Evolutionary conservation across 2,888 invertebrate genomes (phyloP), one percentile per base, ranked within the genome.

Genomic region (Ennomos quercinarius): DNA sequence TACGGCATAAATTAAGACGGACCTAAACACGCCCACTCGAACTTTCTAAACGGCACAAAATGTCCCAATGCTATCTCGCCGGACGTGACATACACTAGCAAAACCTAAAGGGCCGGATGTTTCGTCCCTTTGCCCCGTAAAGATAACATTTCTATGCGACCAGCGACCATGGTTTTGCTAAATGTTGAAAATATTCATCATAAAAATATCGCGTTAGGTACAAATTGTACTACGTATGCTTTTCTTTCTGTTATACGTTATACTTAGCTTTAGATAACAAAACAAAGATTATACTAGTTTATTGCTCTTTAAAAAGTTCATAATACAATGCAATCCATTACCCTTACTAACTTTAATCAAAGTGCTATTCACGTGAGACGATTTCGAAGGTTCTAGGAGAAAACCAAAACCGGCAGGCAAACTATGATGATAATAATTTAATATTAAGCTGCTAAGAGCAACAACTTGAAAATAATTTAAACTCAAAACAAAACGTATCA

Each of bases 81-180:
- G 69, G 69, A 69, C 56, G 65, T 57, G 59, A 46, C 34, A 47
- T 27, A 57, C 59, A 63, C 62, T 55, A 60, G 56, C 66, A 68
- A 67, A 63, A 53, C 52, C 68, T 65, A 68, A 72, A 73, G 68
- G 69, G 66, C 72, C 80, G 81, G 82, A 80, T 74, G 75, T 68
- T 71, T 65, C 66, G 66, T 51, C 68, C 67, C 72, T 59, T 65
- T 70, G 69, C 65, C 64, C 63, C 69, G 72, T 77, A 73, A 78
- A 80, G 82, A 81, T 81, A 81, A 76, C 75, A 71, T 62, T 71
- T 62, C 63, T 53, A 57, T 52, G 64, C 71, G 70, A 66, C 72
- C 72, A 71, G 68, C 47, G 48, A 6, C 54, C 49, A 48, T 52
- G 55, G 47, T 67, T 62, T 54, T 64, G 56, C 59, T 58, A 64